Evolutionary conservation across 2,113 vertebrate genomes (phyloP).

Genomic region (Thunnus thynnus): DNA sequence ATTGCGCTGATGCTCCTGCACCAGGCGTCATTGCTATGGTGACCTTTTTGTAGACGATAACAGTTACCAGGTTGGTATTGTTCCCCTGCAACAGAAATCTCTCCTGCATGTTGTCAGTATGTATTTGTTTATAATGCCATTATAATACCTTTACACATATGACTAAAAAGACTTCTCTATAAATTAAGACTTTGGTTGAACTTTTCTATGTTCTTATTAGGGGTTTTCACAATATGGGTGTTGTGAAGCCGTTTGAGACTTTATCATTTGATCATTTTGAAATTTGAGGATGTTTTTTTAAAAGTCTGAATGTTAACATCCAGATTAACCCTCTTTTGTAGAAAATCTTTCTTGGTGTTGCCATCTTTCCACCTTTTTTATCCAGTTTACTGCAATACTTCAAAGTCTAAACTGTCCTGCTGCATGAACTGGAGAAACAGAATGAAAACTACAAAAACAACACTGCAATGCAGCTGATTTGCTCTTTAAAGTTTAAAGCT

Average conservation of each 20-base stretch:
- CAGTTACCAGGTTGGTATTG: neutral
- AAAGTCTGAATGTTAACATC: neutral
- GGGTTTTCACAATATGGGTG: neutral
- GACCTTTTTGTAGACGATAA: constrained; percentile 8
- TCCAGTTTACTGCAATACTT: neutral
- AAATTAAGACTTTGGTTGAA: neutral
- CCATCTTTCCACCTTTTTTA: neutral
- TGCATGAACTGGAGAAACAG: neutral
- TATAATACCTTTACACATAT: neutral
- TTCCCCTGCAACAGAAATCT: constrained; percentile 24
- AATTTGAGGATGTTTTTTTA: neutral
- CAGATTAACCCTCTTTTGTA: neutral
- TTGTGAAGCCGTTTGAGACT: neutral
- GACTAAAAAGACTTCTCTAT: neutral
- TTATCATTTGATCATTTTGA: neutral
- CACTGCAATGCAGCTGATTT: neutral
- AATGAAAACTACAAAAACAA: neutral
- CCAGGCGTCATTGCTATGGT: neutral
- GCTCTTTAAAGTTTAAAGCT: constrained; percentile 5
- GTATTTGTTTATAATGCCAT: neutral
- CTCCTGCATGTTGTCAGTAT: constrained; percentile 12
- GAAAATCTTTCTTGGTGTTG: neutral
- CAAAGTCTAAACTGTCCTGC: neutral
- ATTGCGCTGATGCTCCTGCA: neutral
- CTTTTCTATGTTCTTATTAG: neutral